Evolutionary conservation across 2,888 invertebrate genomes (phyloP).

Genomic region (Formica aserva): DNA sequence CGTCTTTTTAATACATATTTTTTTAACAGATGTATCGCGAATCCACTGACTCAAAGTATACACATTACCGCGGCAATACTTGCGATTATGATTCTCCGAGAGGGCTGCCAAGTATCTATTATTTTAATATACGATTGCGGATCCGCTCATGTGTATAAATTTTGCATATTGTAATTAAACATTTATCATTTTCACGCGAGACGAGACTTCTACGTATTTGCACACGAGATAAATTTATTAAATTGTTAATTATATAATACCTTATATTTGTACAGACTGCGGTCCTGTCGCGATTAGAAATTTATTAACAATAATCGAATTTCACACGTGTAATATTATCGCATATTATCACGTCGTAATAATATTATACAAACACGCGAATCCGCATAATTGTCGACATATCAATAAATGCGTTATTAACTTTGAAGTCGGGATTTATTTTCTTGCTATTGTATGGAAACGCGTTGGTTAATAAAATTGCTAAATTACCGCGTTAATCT

Average conservation of each 20-base stretch:
- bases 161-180: slow-evolving; percentile 35
- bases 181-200: slow-evolving; percentile 18
- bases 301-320: slow-evolving; percentile 14
- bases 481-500: slow-evolving; percentile 22
- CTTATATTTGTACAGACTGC: neutral
- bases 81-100: slow-evolving; percentile 1
- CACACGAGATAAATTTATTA: slow-evolving; percentile 12
- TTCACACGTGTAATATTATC: neutral
- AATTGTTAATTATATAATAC: slow-evolving; percentile 7
- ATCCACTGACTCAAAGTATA: neutral
- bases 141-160: neutral
- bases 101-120: neutral
- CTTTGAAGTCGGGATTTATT: slow-evolving; percentile 29
- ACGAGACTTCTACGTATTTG: neutral
- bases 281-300: slow-evolving; percentile 23
- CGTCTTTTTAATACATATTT: neutral
- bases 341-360: neutral
- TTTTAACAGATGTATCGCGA: neutral
- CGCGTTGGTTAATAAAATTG: slow-evolving; percentile 9
- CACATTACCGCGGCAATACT: neutral
- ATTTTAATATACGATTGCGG: slow-evolving; percentile 14
- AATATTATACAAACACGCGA: neutral
- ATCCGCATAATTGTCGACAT: slow-evolving; percentile 4
- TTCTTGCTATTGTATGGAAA: neutral
- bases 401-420: slow-evolving; percentile 27